Evolutionary conservation across 2,797 vertebrate genomes (phyloP), one percentile per base, ranked within the genome.

Genomic region (Fistularia commersonii): DNA sequence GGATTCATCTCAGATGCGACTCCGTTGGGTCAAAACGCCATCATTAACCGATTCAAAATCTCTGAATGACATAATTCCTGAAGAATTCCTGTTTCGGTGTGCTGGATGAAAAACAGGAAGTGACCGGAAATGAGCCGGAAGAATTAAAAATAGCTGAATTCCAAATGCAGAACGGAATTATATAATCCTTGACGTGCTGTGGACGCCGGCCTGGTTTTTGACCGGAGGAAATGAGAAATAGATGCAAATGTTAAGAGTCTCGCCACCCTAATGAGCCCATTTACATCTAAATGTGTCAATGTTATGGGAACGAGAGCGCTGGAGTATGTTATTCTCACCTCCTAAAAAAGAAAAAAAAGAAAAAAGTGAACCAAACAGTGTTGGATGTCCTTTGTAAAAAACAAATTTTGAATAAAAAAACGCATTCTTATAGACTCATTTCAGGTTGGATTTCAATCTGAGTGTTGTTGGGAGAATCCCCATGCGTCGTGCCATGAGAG

Each of bases 241-340:
- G 45, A 81, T 76, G 75, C 66, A 67, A 76, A 80, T 40, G 12
- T 32, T 74, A 70, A 69, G 57, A 51, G 54, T 64, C 56, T 50
- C 40, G 38, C 56, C 57, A 46, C 46, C 46, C 48, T 72, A 77
- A 74, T 81, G 79, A 82, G 55, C n/a, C 60, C 3, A 84, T 83
- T 81, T 72, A 74, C 79, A 81, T 82, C 44, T 71, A 75, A 83
- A 81, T 82, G 72, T 70, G 58, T 68, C 23, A 58, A 56, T 55
- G 38, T 66, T 81, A 61, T 82, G 67, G 72, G 72, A 86, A 80
- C 67, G 64, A 46, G 74, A 76, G 65, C 48, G 54, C 32, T 45
- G 35, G 53, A 45, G 45, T 47, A 15, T 15, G 39, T 56, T 61
- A 11, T 44, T 23, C 7, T 44, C 4, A 44, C 11, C 8, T 23